Percentiles rank a stretch among this genome's conserved stretches.
Evolutionary conservation across 1,140 invertebrate genomes (phyloP).

Genomic region (Hylaeus volcanicus): DNA sequence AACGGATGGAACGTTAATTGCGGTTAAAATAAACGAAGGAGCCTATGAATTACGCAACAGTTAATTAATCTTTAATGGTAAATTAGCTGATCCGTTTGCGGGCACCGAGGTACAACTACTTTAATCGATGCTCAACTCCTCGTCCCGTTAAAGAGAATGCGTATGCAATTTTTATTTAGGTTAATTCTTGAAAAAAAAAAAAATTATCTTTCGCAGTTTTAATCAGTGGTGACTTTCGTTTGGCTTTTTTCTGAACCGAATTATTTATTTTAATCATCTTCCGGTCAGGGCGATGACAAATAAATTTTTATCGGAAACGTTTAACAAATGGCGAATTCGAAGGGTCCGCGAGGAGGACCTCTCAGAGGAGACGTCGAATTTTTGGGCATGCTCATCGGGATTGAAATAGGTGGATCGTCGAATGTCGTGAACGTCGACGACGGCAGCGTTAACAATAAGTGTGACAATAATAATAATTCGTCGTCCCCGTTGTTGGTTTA

Average conservation of each 20-base stretch:
- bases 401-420: constrained; percentile 22
- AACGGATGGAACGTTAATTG: neutral
- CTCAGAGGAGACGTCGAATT: neutral
- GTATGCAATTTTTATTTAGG: neutral
- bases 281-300: too few relatives aligned
- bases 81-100: constrained; percentile 1
- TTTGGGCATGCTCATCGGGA: constrained; percentile 3
- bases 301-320: too few relatives aligned
- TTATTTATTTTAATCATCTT: too few relatives aligned
- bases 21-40: neutral
- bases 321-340: too few relatives aligned
- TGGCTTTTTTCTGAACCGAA: too few relatives aligned
- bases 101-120: neutral
- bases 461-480: constrained; percentile 58
- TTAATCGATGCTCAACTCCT: constrained; percentile 8
- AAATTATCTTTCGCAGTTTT: too few relatives aligned
- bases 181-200: neutral
- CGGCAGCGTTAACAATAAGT: constrained; percentile 46
- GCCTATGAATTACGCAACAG: neutral
- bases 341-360: too few relatives aligned
- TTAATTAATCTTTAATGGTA: constrained; percentile 18
- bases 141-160: neutral
- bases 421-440: neutral
- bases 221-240: too few relatives aligned
- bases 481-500: constrained; percentile 52